These are phyloP conservation scores for Oncorhynchus mykiss DNA, from an alignment of 2,113 vertebrate genomes.

Conservation along the genomic window DNA sequence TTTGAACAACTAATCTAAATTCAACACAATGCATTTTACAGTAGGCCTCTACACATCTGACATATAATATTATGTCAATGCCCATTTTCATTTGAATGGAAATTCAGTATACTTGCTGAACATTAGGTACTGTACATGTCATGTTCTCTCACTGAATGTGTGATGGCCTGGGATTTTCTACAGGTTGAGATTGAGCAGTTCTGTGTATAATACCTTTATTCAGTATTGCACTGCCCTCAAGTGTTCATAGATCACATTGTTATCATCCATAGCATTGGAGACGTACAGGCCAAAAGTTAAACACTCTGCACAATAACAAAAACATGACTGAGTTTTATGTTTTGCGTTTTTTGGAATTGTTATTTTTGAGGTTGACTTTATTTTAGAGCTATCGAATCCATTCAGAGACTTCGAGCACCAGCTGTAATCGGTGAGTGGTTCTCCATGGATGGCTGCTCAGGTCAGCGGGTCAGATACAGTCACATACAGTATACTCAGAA, in stretches of 20 bases:
- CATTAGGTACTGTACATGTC: neutral
- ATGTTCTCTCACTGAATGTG: neutral
- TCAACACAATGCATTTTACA: neutral
- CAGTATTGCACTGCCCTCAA: constrained; percentile 60
- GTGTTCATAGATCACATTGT: constrained; percentile 34
- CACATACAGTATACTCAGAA: neutral
- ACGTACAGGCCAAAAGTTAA: neutral
- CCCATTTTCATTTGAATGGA: no score
- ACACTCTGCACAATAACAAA: no score
- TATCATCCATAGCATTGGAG: neutral
- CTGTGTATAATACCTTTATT: constrained; percentile 14
- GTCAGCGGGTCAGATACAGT: neutral
- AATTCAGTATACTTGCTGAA: neutral
- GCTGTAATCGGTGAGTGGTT: constrained; percentile 63
- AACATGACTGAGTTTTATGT: neutral
- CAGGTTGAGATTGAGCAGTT: neutral
- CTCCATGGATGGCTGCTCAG: neutral
- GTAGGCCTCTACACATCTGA: no score
- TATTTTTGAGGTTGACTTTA: no score
- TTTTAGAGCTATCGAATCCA: neutral
- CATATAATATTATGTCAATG: no score
- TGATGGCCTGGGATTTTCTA: neutral
- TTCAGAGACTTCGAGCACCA: constrained; percentile 58
- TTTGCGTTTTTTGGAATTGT: no score
- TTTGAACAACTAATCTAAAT: neutral